Evolutionary conservation across 2,113 vertebrate species (phyloP).

Genomic region (Bucco capensis): DNA sequence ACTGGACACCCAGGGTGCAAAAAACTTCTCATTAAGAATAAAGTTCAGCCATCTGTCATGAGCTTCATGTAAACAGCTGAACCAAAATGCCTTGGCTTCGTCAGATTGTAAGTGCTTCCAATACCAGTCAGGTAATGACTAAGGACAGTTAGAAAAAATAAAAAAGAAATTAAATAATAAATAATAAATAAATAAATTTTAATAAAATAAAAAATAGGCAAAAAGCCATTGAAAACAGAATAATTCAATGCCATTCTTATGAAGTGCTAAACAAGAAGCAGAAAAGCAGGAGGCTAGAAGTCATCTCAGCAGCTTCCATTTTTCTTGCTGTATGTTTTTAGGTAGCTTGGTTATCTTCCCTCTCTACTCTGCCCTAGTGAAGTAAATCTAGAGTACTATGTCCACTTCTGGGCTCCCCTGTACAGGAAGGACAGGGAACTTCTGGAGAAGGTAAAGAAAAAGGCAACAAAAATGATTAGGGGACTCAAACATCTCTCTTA

Average conservation of each 20-base stretch:
- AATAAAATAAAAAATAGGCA: too few relatives aligned
- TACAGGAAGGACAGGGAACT: too few relatives aligned
- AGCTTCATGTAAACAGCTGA: neutral
- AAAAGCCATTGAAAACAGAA: neutral
- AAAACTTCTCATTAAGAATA: neutral
- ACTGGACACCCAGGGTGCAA: neutral
- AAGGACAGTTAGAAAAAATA: neutral
- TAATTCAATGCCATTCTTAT: neutral
- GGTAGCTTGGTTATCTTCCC: neutral
- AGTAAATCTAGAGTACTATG: too few relatives aligned
- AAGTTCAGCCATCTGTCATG: constrained; percentile 15
- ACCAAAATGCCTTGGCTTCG: neutral
- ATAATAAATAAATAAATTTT: too few relatives aligned
- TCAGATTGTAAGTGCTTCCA: neutral
- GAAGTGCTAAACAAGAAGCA: neutral
- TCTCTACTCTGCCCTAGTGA: too few relatives aligned
- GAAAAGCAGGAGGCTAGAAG: neutral
- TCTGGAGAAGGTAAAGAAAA: too few relatives aligned
- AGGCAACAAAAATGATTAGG: too few relatives aligned
- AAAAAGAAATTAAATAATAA: too few relatives aligned
- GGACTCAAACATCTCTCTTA: too few relatives aligned
- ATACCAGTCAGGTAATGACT: neutral
- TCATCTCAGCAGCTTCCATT: neutral
- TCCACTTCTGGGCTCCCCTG: too few relatives aligned
- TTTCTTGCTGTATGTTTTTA: neutral